Percentiles rank a stretch among this genome's conserved stretches.
Evolutionary conservation across 2,797 vertebrate genomes (phyloP).

Genomic region (Ctenopoma multispine): DNA sequence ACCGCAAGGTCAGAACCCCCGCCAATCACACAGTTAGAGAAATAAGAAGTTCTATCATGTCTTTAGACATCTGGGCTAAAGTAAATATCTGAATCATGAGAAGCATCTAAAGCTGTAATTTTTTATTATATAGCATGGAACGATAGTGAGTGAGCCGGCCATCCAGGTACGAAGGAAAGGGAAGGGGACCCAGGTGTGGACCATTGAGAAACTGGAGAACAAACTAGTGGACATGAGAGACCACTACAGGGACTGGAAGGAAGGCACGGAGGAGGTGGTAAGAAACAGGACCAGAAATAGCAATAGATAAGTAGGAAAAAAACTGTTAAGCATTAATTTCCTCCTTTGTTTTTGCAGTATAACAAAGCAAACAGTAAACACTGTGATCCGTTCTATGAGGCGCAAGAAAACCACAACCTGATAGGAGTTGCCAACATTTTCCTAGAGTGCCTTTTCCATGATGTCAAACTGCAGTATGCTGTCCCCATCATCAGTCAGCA

Average conservation of each 20-base stretch:
- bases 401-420: slow-evolving; percentile 97
- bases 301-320: neutral
- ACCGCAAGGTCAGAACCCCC: slow-evolving; percentile 90
- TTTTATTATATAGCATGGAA: slow-evolving; percentile 87
- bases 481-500: slow-evolving; percentile 99
- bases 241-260: slow-evolving; percentile 96
- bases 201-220: slow-evolving; percentile 98
- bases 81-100: neutral
- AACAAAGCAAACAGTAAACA: slow-evolving; percentile 85
- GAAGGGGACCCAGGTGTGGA: slow-evolving; percentile 96
- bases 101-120: neutral
- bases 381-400: slow-evolving; percentile 95
- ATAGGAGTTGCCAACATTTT: slow-evolving; percentile 98
- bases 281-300: slow-evolving; percentile 29
- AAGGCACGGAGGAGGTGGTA: slow-evolving; percentile 87
- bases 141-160: slow-evolving; percentile 96
- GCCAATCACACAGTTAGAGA: neutral
- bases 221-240: slow-evolving; percentile 98
- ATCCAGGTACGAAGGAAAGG: slow-evolving; percentile 95
- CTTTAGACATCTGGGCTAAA: neutral
- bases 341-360: slow-evolving; percentile 73
- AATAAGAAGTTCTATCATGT: neutral
- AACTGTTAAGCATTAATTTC: neutral
- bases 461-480: slow-evolving; percentile 95
- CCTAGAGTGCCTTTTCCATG: slow-evolving; percentile 95